Conservation (phyloP, 2,888 invertebrate species). For the Diloba caeruleocephala region DNA sequence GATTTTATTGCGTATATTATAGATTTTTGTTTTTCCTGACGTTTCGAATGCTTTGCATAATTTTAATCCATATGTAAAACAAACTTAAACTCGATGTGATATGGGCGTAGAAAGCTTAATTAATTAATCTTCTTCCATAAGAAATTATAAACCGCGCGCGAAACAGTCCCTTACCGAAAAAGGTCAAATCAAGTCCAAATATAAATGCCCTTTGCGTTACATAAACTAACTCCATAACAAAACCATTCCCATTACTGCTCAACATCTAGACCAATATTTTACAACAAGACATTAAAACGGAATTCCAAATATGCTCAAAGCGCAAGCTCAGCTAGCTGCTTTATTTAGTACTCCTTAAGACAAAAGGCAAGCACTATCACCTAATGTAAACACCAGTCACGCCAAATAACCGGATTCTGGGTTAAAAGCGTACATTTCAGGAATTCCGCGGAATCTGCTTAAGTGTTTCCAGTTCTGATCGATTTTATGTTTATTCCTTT, state of each 20-base stretch:
- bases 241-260: slow-evolving; percentile 5
- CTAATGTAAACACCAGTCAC: slow-evolving; percentile 55
- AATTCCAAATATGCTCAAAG: slow-evolving; percentile 33
- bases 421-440: slow-evolving; percentile 34
- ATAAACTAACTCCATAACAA: slow-evolving; percentile 11
- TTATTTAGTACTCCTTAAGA: slow-evolving; percentile 37
- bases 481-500: slow-evolving; percentile 14
- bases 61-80: too few species aligned
- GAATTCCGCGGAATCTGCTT: slow-evolving; percentile 31
- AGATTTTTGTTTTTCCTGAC: too few species aligned
- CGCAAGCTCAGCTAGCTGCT: slow-evolving; percentile 27
- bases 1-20: too few species aligned
- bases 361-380: slow-evolving; percentile 40
- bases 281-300: slow-evolving; percentile 16
- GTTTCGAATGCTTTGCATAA: too few species aligned
- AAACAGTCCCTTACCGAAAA: too few species aligned
- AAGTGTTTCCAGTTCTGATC: slow-evolving; percentile 19
- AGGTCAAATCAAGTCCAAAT: too few species aligned
- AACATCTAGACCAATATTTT: slow-evolving; percentile 30
- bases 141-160: too few species aligned
- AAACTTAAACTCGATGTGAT: too few species aligned
- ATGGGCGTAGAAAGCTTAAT: too few species aligned
- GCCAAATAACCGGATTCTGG: slow-evolving; percentile 60
- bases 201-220: not conserved
- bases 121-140: too few species aligned